These are phyloP conservation scores for Eulemur mongoz DNA, from an alignment of 2,797 vertebrate species.

Conservation along the genomic window DNA sequence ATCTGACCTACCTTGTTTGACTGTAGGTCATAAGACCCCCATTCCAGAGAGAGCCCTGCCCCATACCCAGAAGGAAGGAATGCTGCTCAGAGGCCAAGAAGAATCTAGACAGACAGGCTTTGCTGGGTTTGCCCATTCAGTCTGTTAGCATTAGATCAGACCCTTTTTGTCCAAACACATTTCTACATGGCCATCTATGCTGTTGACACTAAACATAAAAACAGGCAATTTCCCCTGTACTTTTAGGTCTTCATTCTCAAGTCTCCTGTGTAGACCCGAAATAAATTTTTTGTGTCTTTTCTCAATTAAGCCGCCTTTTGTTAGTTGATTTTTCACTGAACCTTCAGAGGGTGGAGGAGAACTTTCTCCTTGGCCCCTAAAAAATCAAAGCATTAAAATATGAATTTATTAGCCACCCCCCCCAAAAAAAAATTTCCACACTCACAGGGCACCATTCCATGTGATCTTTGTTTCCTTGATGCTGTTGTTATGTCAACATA, in stretches of 20 bases:
- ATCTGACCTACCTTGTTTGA: not conserved
- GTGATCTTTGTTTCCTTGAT: not conserved
- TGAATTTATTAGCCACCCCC: not conserved
- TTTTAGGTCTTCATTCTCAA: not conserved
- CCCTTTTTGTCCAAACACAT: not conserved
- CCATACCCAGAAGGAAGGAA: not conserved
- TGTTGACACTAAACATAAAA: not conserved
- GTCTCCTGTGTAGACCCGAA: not conserved
- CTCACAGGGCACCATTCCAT: rapidly evolving
- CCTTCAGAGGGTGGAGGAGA: not conserved
- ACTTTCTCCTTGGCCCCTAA: not conserved
- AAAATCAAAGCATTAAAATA: not conserved
- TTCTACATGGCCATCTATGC: not conserved
- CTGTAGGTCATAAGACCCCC: not conserved
- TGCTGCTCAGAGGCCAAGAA: not conserved
- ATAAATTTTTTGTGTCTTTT: not conserved
- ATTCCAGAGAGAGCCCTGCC: not conserved
- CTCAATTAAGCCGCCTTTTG: not conserved
- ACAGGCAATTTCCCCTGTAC: not conserved
- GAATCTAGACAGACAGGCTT: not conserved
- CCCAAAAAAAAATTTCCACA: not conserved
- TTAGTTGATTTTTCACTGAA: not conserved
- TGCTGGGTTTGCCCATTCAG: not conserved
- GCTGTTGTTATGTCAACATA: not conserved
- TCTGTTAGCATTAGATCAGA: not conserved